Base-by-base conservation (phyloP, 2,797 vertebrate species). In the Nasua narica region DNA sequence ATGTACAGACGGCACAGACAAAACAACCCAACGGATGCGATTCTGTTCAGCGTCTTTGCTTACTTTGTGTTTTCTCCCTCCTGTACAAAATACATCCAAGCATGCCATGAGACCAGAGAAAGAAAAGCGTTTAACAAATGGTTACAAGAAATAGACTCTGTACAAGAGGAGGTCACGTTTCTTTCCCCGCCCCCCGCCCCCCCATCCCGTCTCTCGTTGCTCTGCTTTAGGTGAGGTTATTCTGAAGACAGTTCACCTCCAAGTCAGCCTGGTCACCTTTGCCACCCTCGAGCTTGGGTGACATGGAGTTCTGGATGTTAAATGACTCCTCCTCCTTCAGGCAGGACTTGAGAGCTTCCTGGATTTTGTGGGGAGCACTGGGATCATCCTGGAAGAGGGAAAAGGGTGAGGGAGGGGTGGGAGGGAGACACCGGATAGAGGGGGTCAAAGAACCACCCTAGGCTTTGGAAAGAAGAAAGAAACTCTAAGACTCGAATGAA, bases 191-290 rank as follows among this genome's bases (percentile, higher is more conserved):
- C 10, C 76, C 87, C 48, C 56, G 0, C 4, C 15, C 29, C 93
- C 16, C 85, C 3, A 0, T 3, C 7, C 21, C 87, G 74, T 86
- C 86, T 65, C 92, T 65, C 37, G 65, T 98, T 84, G 89, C 96
- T 62, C n/a, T 0, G 48, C 76, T 97, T 98, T 99, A 99, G 98
- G 99, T 99, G 99, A 99, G 99, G 99, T 99, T 99, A 99, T 99
- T 99, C 99, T 99, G 99, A 97, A 99, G 99, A 95, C 99, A 99
- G 98, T 99, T 99, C 98, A 99, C 99, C 97, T 99, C 99, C 70
- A 99, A 98, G 97, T 98, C 99, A 19, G 99, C 99, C 97, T 99
- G 99, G 96, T 99, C 99, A 82, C 99, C 99, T 98, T 99, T 99
- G 98, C 99, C 99, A 92, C 99, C 99, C 91, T 99, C 99, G 2